Base-by-base conservation (phyloP, 1,140 invertebrate species). In the Aporrectodea caliginosa region DNA sequence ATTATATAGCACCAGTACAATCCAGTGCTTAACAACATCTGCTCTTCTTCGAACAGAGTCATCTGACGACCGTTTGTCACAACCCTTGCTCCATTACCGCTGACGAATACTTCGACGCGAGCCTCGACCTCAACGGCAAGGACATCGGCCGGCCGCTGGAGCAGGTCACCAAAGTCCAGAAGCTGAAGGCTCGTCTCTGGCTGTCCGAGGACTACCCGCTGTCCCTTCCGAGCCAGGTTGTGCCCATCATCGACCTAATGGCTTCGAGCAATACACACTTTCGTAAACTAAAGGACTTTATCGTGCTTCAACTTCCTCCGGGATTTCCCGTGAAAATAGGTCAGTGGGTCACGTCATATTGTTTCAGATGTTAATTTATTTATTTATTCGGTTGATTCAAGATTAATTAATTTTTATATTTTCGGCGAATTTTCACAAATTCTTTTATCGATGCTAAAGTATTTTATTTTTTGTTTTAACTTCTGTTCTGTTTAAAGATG, bases 311-410 rank as follows among this genome's bases (percentile, higher is more conserved):
- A 90, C 90, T 99, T 82, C 97, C 97, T 1, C 90, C 95, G 81
- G 97, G 97, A 74, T 99, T 99, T 90, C 97, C 97, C 73, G 94
- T 98, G 43, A 98, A 98, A 91, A 97, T 99, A 82, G 96, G 95
- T 95, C 2, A 30, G 73, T 74, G 16, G 73, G 1, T 27, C 16
- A 12, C 12, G 71, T 73, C 16, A 14, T 30, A 30, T 12, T n/a
- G n/a, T n/a, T n/a, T n/a, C n/a, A n/a, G n/a, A n/a, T n/a, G n/a
- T n/a, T n/a, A n/a, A n/a, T n/a, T n/a, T n/a, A n/a, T n/a, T n/a
- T n/a, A n/a, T n/a, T n/a, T n/a, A n/a, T n/a, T n/a, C n/a, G n/a
- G n/a, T n/a, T n/a, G n/a, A n/a, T n/a, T n/a, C n/a, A n/a, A n/a
- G n/a, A n/a, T n/a, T n/a, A n/a, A n/a, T n/a, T n/a, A n/a, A n/a